These are phyloP conservation scores for Capra hircus DNA, from an alignment of 2,113 vertebrate genomes.

Conservation along the genomic window DNA sequence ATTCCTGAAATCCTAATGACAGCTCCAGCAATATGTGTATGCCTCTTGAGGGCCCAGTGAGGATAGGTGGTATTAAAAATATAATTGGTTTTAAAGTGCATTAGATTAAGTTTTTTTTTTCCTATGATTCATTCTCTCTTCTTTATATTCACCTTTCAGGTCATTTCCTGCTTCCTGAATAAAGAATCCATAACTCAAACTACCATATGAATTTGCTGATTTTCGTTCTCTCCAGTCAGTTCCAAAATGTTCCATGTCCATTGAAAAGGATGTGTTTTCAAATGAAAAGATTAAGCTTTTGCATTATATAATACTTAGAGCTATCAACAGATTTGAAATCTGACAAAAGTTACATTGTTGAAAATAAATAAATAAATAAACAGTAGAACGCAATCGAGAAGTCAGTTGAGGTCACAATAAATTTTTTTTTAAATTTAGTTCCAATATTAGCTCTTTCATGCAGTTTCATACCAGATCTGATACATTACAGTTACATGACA, in stretches of 20 bases:
- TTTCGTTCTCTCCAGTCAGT: background rate
- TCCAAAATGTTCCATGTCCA: constrained; percentile 22
- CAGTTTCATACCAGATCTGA: background rate
- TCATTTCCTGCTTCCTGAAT: constrained; percentile 60
- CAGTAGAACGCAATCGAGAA: background rate
- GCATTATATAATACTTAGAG: constrained; percentile 23
- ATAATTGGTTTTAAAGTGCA: constrained; percentile 77
- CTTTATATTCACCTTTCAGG: constrained; percentile 70
- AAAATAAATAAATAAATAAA: background rate
- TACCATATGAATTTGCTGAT: constrained; percentile 20
- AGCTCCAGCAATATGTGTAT: constrained; percentile 39
- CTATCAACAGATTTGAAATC: constrained; percentile 16
- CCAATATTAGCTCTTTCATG: background rate
- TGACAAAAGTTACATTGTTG: constrained; percentile 1
- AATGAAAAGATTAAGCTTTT: constrained; percentile 45
- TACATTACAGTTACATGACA: background rate
- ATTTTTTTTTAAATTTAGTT: background rate
- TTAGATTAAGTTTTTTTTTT: constrained; percentile 73
- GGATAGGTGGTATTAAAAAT: constrained; percentile 72
- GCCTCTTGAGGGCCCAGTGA: constrained; percentile 68
- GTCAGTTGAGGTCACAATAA: background rate
- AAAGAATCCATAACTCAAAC: constrained; percentile 41
- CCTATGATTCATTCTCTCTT: constrained; percentile 59
- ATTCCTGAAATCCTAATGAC: constrained; percentile 72
- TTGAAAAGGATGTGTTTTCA: background rate